phyloP scores from a whole-genome alignment of 2,113 vertebrate species.

The Oriolus oriolus region DNA sequence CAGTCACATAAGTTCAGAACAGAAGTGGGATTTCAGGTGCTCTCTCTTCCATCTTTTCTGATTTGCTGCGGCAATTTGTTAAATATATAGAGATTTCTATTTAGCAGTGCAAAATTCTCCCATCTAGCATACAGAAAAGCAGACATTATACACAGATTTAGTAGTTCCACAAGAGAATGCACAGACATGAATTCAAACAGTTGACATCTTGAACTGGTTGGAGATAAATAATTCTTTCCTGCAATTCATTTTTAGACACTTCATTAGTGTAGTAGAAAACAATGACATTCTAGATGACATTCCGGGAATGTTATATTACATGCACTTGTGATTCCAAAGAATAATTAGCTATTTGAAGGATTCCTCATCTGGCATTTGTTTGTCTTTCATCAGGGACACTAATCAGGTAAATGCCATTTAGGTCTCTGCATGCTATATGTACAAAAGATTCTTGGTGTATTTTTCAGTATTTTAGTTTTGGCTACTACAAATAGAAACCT shows the following conservation, averaged over 20 bases:
- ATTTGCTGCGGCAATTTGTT: not conserved
- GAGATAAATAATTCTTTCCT: not conserved
- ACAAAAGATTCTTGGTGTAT: not conserved
- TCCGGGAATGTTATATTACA: not conserved
- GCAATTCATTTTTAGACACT: not conserved
- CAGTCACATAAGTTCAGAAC: not conserved
- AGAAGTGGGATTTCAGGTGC: not conserved
- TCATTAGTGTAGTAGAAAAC: not conserved
- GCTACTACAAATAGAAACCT: not conserved
- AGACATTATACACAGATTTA: not conserved
- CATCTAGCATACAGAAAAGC: not conserved
- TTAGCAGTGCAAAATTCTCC: not conserved
- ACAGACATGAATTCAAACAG: not conserved
- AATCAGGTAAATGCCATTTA: not conserved
- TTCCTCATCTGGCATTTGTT: not conserved
- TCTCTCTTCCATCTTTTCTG: not conserved
- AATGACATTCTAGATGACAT: not conserved
- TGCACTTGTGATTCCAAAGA: not conserved
- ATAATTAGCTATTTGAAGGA: not conserved
- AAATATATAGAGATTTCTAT: not conserved
- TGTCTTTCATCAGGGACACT: not conserved
- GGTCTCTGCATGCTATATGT: not conserved
- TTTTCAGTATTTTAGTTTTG: not conserved
- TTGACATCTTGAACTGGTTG: not conserved
- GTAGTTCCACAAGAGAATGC: not conserved